A percentile compares a stretch with the other conserved stretches of the same genome.
Conservation (phyloP, 2,888 invertebrate species). For the Electrophaes corylata region DNA sequence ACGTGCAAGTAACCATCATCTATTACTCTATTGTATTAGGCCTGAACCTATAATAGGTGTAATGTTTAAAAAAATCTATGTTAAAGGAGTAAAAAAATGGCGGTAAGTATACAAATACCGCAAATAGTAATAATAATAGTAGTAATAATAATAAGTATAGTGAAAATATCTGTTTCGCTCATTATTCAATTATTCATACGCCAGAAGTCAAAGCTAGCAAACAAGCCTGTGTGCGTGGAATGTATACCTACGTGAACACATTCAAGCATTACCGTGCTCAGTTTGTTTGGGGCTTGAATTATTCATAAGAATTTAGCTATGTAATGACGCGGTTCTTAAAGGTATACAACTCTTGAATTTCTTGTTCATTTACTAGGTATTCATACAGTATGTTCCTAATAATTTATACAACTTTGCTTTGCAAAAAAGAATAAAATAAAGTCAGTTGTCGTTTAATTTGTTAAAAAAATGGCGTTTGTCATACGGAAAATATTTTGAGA, state of each 20-base stretch:
- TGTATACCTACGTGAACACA: slow-evolving; percentile 17
- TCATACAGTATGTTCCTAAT: background rate
- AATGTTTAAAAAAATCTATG: too few relatives aligned
- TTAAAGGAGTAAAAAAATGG: too few relatives aligned
- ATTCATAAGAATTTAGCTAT: slow-evolving; percentile 17
- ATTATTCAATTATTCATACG: slow-evolving; percentile 18
- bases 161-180: slow-evolving; percentile 7
- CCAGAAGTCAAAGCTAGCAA: slow-evolving; percentile 18
- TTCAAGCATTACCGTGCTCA: slow-evolving; percentile 15
- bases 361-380: background rate
- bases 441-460: too few relatives aligned
- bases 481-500: too few relatives aligned
- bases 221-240: slow-evolving; percentile 10
- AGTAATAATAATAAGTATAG: background rate
- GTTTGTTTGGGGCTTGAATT: slow-evolving; percentile 14
- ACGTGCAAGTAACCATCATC: too few relatives aligned
- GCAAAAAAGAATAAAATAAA: too few relatives aligned
- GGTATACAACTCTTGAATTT: slow-evolving; percentile 2
- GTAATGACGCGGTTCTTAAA: slow-evolving; percentile 4
- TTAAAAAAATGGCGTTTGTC: too few relatives aligned
- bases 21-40: too few relatives aligned
- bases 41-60: too few relatives aligned
- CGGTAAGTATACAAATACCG: background rate
- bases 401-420: too few relatives aligned
- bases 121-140: too few relatives aligned